Evolutionary conservation across 2,113 vertebrate genomes (phyloP), one percentile per base, ranked within the genome.

Genomic region (Sciurus niger): DNA sequence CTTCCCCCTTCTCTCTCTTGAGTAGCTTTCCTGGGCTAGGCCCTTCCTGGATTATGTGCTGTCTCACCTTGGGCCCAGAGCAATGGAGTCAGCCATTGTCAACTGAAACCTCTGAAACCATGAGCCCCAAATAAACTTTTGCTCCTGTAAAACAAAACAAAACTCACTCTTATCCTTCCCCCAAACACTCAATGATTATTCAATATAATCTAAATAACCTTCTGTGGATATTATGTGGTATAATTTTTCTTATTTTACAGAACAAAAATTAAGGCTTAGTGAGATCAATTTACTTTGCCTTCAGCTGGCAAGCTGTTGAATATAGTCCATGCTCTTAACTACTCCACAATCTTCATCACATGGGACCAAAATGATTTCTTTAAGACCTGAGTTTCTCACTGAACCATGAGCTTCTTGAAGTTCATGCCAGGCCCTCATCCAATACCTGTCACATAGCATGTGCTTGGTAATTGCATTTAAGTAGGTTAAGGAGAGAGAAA

Each of bases 241-340:
- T 72, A 83, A 91, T 78, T 83, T 80, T 72, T 87, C 84, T 93
- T 58, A 78, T 46, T 92, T 97, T 74, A 93, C 46, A 83, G 67
- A 77, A 53, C 89, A 82, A 95, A 90, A 74, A 28, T 40, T 22
- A 30, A 92, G 22, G 65, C 53, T 82, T 85, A 68, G 17, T 82
- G 83, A 94, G 73, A 93, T 90, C 60, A 84, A 48, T 65, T 67
- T 40, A 73, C 30, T n/a, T 58, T 55, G 9, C 7, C 37, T 4
- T n/a, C 51, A 40, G 67, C 77, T 63, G 34, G 48, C 76, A 79
- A 87, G 40, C n/a, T 89, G 30, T 55, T 82, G 78, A 89, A 30
- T 51, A 72, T 90, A n/a, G 20, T 51, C 13, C 34, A 28, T 7
- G 8, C 17, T 93, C 68, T 77, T 70, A 73, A 63, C 46, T 8